These are phyloP conservation scores for Argyrosomus regius DNA, from an alignment of 2,797 vertebrate genomes.

Conservation along the genomic window DNA sequence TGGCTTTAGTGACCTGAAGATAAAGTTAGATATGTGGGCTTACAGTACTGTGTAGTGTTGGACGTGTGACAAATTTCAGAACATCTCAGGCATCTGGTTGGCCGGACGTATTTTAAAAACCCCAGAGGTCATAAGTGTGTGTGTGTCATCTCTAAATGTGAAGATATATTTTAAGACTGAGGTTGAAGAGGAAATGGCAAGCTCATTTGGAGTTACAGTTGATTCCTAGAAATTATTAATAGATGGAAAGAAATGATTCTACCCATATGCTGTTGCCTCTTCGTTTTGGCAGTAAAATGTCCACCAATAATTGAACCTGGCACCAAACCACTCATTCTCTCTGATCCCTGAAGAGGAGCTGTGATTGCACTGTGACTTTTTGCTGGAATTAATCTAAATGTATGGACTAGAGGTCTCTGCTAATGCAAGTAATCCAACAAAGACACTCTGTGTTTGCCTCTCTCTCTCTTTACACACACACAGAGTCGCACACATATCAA, in stretches of 20 bases:
- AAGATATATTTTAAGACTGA: conserved; percentile 10
- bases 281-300: conserved; percentile 24
- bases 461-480: conserved; percentile 1
- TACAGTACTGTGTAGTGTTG: neutral
- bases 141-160: conserved; percentile 30
- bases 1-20: conserved; percentile 39
- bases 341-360: conserved; percentile 13
- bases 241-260: neutral
- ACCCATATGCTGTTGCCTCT: neutral
- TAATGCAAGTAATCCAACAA: conserved; percentile 14
- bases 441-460: neutral
- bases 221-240: neutral
- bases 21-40: conserved; percentile 47
- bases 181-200: neutral
- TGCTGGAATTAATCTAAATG: conserved; percentile 14
- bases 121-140: conserved; percentile 28
- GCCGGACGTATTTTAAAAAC: conserved; percentile 36
- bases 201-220: conserved; percentile 25
- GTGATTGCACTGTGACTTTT: conserved; percentile 8
- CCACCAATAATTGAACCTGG: conserved; percentile 34
- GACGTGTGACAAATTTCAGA: conserved; percentile 44
- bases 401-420: neutral
- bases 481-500: conserved; percentile 50
- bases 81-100: conserved; percentile 44
- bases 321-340: conserved; percentile 40